Base-by-base conservation (phyloP, 1,140 invertebrate species). In the Drosophila eugracilis region DNA sequence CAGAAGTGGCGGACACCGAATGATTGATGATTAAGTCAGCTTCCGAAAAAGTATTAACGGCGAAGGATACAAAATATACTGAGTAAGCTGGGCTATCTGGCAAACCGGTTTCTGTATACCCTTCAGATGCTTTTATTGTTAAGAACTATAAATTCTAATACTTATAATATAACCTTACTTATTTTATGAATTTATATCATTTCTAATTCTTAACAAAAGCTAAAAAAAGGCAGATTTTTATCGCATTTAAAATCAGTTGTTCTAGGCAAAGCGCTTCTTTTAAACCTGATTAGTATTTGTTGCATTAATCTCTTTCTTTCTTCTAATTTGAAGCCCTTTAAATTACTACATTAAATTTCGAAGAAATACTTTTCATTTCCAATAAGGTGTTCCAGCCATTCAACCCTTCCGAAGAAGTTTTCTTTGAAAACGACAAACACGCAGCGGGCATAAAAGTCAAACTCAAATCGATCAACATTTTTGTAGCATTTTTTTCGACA, bases 401-500 rank as follows among this genome's bases (percentile, higher is more conserved):
- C 2, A 14, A 26, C 5, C 21, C 26, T 19, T 34, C 0, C 0
- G 14, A 45, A 3, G 42, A 10, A 22, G 3, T n/a, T 32, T 52
- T 10, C 19, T 17, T 28, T 14, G 9, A 2, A 26, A 53, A 9
- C 45, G 36, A 45, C 45, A 70, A 34, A 54, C 48, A 57, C 48
- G 47, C 55, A 54, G 34, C 60, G 62, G 37, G 45, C 63, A 75
- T 63, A 69, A 41, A 59, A 81, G 74, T 78, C 70, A 78, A 75
- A 47, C 59, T 60, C 37, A 28, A 84, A 84, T 84, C 80, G 79
- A 84, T 84, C 71, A 84, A 57, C 49, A 72, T 72, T 72, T 72
- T 39, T 47, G 44, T 66, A 67, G 21, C 44, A 19, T 50, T 66
- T 66, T 66, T 45, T 22, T 28, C 28, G n/a, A 34, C 39, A 49